Conservation (phyloP, 1,140 invertebrate genomes). For the Philotrypesis tridentata region DNA sequence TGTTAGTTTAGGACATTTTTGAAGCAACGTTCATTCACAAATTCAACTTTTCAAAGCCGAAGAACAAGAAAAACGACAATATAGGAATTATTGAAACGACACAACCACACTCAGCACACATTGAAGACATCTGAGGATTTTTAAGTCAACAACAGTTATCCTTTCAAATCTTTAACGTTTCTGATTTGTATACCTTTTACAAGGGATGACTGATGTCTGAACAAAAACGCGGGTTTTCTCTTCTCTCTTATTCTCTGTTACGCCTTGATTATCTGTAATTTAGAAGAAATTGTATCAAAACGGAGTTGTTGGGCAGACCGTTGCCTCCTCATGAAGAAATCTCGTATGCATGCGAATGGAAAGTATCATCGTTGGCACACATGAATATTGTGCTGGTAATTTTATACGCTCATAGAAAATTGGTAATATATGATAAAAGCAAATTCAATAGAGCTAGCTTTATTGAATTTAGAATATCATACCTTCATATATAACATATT, state of each 20-base stretch:
- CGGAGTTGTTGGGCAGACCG: constrained; percentile 54
- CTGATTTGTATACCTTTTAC: constrained; percentile 68
- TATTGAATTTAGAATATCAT: constrained; percentile 50
- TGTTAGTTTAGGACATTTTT: constrained; percentile 82
- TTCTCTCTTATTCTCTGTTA: constrained; percentile 44
- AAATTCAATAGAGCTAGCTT: constrained; percentile 39
- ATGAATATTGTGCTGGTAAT: constrained; percentile 63
- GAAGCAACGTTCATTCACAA: constrained; percentile 72
- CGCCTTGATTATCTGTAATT: constrained; percentile 62
- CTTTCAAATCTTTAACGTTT: constrained; percentile 69
- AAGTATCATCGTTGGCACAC: constrained; percentile 60
- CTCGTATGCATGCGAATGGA: constrained; percentile 57
- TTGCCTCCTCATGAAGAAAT: constrained; percentile 47
- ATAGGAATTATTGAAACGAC: constrained; percentile 74
- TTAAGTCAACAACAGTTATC: constrained; percentile 74
- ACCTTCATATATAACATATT: constrained; percentile 53
- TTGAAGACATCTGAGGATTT: constrained; percentile 93
- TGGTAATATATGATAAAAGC: constrained; percentile 43
- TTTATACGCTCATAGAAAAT: constrained; percentile 60
- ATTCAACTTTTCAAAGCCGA: constrained; percentile 77
- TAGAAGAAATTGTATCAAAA: constrained; percentile 60
- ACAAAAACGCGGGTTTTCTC: constrained; percentile 56
- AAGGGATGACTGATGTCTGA: constrained; percentile 68
- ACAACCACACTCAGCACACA: constrained; percentile 89
- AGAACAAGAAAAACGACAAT: constrained; percentile 70